These are phyloP conservation scores for Bembecia ichneumoniformis DNA, from an alignment of 2,888 invertebrate species.

Conservation along the genomic window DNA sequence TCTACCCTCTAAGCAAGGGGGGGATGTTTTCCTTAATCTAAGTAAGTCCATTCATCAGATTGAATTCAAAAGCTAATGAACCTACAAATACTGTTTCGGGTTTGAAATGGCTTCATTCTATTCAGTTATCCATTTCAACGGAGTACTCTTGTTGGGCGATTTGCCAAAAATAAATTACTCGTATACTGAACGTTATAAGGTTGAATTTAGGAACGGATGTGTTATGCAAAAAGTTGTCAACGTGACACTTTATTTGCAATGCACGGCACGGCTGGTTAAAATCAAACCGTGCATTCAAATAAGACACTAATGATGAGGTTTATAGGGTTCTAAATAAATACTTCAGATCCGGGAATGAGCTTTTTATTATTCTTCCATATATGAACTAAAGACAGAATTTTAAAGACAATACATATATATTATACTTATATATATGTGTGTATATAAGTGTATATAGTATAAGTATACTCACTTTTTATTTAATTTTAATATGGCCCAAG, in stretches of 20 bases:
- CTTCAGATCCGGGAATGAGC: too few species aligned
- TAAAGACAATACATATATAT: too few species aligned
- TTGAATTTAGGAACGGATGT: slow-evolving; percentile 9
- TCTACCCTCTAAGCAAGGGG: too few species aligned
- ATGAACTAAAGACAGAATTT: too few species aligned
- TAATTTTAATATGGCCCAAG: too few species aligned
- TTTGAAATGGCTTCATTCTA: slow-evolving; percentile 29
- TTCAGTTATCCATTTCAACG: slow-evolving; percentile 21
- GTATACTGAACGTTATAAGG: slow-evolving; percentile 12
- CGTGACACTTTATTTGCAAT: slow-evolving; percentile 25
- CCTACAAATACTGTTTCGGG: slow-evolving; percentile 23
- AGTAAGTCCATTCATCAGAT: too few species aligned
- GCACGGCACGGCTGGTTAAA: slow-evolving; percentile 27
- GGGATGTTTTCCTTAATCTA: too few species aligned
- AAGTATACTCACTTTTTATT: too few species aligned
- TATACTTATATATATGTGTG: too few species aligned
- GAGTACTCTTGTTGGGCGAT: slow-evolving; percentile 8
- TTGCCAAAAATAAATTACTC: slow-evolving; percentile 10
- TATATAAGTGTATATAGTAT: too few species aligned
- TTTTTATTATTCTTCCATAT: not conserved
- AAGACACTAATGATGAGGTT: slow-evolving; percentile 36
- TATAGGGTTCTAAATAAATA: slow-evolving; percentile 9
- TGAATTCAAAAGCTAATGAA: slow-evolving; percentile 36
- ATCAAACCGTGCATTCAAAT: slow-evolving; percentile 35
- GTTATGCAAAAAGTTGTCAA: slow-evolving; percentile 10